Evolutionary conservation across 2,888 invertebrate species (phyloP), one percentile per base, ranked within the genome.

Genomic region (Nebria salina): DNA sequence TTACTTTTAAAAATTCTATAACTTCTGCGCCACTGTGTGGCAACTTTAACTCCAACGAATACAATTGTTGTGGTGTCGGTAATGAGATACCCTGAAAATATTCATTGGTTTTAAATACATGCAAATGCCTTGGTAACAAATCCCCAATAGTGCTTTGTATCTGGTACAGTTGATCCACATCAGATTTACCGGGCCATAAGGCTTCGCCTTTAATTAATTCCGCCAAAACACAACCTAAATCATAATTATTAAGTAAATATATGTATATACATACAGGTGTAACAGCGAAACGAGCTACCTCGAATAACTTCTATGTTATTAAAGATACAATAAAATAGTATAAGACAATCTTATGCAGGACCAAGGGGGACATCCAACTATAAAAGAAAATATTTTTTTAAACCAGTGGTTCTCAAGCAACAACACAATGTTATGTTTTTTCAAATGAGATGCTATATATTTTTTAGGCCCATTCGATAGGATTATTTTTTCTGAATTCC

Each of bases 171-270:
- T 99, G 99, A 90, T 99, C 99, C 34, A 99, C 96, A 89, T 99
- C 99, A 54, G 98, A 98, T 89, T 98, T 96, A 65, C 99, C 99
- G 0, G 99, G 99, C 99, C 99, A 99, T 42, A 98, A 87, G 0
- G 98, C 97, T 88, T 98, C 97, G 15, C 97, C 97, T 75, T 95
- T 93, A 76, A 97, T 92, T 77, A 97, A 89, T 88, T 97, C 97
- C 5, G 97, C 97, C 87, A 95, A 94, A 6, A 97, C 96, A 87
- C 97, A 97, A 42, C 97, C 94, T 94, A 87, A 7, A 72, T n/a
- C 75, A 34, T 34, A 34, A 5, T 34, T 34, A 34, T 34, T 72
- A 70, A 26, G 2, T 42, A 68, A 77, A 83, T 72, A n/a, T 72
- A 11, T 25, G 64, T 8, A 26, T 8, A 42, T 68, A 42, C 9